These are phyloP conservation scores for Bombus pascuorum DNA, from an alignment of 1,140 invertebrate genomes.

Conservation along the genomic window DNA sequence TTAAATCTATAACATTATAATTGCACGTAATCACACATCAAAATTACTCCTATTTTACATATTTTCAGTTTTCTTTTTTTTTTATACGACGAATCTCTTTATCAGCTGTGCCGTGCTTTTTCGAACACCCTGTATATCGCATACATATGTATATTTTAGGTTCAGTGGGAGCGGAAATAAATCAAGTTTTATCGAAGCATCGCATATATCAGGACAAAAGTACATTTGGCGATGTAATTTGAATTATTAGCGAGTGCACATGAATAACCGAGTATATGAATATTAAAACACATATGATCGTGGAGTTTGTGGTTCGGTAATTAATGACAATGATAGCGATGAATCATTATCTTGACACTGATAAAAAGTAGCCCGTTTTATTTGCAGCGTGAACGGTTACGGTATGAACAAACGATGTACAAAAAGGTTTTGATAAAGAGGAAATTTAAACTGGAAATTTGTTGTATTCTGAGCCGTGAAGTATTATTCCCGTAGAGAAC, in stretches of 20 bases:
- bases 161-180: not conserved
- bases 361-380: slow-evolving; percentile 12
- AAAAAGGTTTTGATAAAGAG: not conserved
- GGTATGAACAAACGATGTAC: not conserved
- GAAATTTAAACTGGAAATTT: not conserved
- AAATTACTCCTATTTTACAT: no score
- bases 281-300: slow-evolving; percentile 35
- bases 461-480: no score
- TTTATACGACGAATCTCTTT: not conserved
- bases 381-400: not conserved
- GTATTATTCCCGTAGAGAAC: not conserved
- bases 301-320: not conserved
- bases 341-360: slow-evolving; percentile 15
- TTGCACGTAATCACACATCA: no score
- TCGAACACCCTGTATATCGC: not conserved
- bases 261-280: slow-evolving; percentile 22
- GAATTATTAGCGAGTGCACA: slow-evolving; percentile 23
- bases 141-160: no score
- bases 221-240: slow-evolving; percentile 27
- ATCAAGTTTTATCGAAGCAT: slow-evolving; percentile 27
- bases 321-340: slow-evolving; percentile 20
- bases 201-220: slow-evolving; percentile 5
- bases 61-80: not conserved
- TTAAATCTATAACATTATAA: no score
- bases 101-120: not conserved